Base-by-base conservation (phyloP, 2,888 invertebrate species). In the Diploptera punctata region DNA sequence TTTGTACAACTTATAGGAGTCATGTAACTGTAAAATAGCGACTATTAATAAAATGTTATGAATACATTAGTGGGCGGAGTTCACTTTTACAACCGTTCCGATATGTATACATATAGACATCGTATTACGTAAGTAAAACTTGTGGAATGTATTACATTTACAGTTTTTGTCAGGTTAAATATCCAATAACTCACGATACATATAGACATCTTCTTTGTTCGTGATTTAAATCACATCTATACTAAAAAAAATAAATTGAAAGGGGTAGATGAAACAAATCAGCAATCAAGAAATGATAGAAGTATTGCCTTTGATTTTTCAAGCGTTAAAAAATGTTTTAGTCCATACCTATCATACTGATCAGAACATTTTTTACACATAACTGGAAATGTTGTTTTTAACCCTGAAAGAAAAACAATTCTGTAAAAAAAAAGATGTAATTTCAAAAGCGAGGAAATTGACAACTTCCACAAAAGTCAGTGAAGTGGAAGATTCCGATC, bases 31-130 rank as follows among this genome's bases (percentile, higher is more conserved):
- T 43, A 65, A 65, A 65, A 65, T 47, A 65, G 47, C 44, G 65
- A 47, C 65, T 65, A 65, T 65, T 65, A 65, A 65, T 65, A 65
- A 47, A 65, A 65, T 47, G 44, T 47, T 65, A 65, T 65, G 65
- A 65, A 65, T 65, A 47, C 65, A 65, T 65, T 65, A 65, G 44
- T 10, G n/a, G 29, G n/a, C 24, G 16, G 65, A 65, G 29, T 65
- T 65, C 29, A 65, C 65, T 65, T 61, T 47, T 65, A 43, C 16
- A 7, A 16, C 16, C 7, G 43, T 18, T 24, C 21, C 24, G 4
- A 52, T 24, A 13, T 9, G 24, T 18, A 10, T 13, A 47, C 47
- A 47, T n/a, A n/a, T n/a, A n/a, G n/a, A n/a, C n/a, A n/a, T n/a
- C n/a, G n/a, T n/a, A 7, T 7, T 33, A 10, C 10, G 52, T 16